Evolutionary conservation across 2,888 invertebrate genomes (phyloP).

Genomic region (Ceratothoa steindachneri): DNA sequence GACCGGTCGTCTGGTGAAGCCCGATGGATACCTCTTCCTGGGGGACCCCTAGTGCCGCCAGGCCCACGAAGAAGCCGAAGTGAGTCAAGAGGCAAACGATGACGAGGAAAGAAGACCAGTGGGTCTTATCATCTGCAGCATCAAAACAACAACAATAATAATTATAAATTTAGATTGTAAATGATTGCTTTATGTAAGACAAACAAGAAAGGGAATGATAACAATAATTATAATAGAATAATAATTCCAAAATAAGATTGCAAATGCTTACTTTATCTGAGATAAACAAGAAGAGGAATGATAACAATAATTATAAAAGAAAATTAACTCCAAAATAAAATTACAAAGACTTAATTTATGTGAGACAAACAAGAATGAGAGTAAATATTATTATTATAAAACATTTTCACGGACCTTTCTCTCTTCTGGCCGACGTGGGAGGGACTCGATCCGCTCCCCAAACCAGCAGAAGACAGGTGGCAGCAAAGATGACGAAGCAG

Average conservation of each 20-base stretch:
- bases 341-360: no score
- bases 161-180: neutral
- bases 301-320: no score
- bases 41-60: constrained; percentile 65
- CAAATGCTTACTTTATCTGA: no score
- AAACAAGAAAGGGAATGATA: no score
- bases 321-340: no score
- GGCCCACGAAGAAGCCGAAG: constrained; percentile 62
- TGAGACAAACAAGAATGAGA: no score
- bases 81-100: constrained; percentile 59
- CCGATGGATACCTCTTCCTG: constrained; percentile 66
- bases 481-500: constrained; percentile 64
- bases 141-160: neutral
- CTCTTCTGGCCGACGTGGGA: constrained; percentile 47
- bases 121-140: constrained; percentile 30
- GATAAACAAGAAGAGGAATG: no score
- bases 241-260: no score
- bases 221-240: no score
- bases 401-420: constrained; percentile 46
- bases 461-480: constrained; percentile 60
- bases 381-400: no score
- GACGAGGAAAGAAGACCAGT: constrained; percentile 49
- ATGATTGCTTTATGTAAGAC: no score
- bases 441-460: constrained; percentile 61
- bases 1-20: constrained; percentile 70